Evolutionary conservation across 2,797 vertebrate genomes (phyloP), one percentile per base, ranked within the genome.

Genomic region (Cercopithecus hamlyni): DNA sequence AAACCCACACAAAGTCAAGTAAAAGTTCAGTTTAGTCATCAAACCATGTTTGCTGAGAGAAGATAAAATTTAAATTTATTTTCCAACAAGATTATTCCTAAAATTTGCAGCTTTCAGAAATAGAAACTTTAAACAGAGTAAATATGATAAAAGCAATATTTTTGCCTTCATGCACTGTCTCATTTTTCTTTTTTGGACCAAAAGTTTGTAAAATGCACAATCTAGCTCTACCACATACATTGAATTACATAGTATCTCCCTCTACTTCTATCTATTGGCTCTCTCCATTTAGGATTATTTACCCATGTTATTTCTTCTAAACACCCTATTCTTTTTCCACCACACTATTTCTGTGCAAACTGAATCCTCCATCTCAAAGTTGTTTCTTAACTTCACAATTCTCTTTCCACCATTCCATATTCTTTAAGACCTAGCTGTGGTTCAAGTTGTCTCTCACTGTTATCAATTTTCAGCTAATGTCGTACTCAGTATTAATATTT

Each of bases 11-110:
- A 92, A 58, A 97, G 5, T n/a, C 43, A 86, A 1, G 0, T 93
- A 8, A 41, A 72, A 30, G 57, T 97, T 80, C 87, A 93, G 52
- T 17, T 97, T 97, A 95, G 57, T 96, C n/a, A 86, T 93, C 72
- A 93, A 89, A 80, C 39, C 30, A 36, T 88, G 13, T 45, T 96
- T 96, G n/a, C 93, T 90, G 50, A 79, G 15, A 48, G 83, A 96
- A 85, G 52, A 41, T 75, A 24, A 0, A 96, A 36, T 50, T 36
- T 82, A 19, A 55, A n/a, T 64, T 96, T 94, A 41, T 93, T 97
- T 98, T 57, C 30, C 70, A 72, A 48, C 5, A 72, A 5, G 19
- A 91, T 97, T 52, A 96, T 55, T 89, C 33, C 17, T 90, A 96
- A 70, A 3, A 2, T 13, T 11, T 1, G 6, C 1, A 81, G 20